phyloP scores from a whole-genome alignment of 2,113 vertebrate genomes.

The Pristiophorus japonicus region DNA sequence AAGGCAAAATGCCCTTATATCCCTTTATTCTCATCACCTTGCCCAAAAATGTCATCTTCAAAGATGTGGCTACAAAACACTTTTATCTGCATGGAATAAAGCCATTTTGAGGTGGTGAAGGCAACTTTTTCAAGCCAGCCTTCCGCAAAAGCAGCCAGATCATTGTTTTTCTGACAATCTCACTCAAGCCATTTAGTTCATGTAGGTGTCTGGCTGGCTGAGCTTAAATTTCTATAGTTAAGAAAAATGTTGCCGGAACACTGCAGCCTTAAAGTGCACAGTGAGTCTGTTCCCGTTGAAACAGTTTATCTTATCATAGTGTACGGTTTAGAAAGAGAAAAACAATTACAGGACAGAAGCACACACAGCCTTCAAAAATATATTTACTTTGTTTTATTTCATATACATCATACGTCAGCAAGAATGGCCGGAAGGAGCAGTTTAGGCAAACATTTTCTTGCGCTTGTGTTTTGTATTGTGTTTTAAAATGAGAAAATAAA shows the following conservation, averaged over 20 bases:
- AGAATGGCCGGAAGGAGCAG: not conserved
- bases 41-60: not conserved
- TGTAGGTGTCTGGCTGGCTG: constrained; percentile 32
- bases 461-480: not conserved
- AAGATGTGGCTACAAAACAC: not conserved
- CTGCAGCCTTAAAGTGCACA: constrained; percentile 29
- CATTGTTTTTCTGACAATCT: constrained; percentile 15
- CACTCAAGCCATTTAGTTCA: constrained; percentile 21
- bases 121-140: constrained; percentile 4
- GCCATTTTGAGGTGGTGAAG: not conserved
- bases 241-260: constrained; percentile 33
- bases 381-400: constrained; percentile 36
- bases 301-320: constrained; percentile 35
- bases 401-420: not conserved
- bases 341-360: constrained; percentile 19
- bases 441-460: constrained; percentile 14
- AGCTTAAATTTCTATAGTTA: not conserved
- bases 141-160: constrained; percentile 28
- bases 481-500: constrained; percentile 10
- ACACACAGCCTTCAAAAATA: constrained; percentile 29
- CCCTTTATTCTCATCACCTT: not conserved
- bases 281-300: constrained; percentile 27
- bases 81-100: constrained; percentile 14
- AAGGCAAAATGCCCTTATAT: not conserved
- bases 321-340: constrained; percentile 11